Evolutionary conservation across 2,113 vertebrate genomes (phyloP).

Genomic region (Narcine bancroftii): DNA sequence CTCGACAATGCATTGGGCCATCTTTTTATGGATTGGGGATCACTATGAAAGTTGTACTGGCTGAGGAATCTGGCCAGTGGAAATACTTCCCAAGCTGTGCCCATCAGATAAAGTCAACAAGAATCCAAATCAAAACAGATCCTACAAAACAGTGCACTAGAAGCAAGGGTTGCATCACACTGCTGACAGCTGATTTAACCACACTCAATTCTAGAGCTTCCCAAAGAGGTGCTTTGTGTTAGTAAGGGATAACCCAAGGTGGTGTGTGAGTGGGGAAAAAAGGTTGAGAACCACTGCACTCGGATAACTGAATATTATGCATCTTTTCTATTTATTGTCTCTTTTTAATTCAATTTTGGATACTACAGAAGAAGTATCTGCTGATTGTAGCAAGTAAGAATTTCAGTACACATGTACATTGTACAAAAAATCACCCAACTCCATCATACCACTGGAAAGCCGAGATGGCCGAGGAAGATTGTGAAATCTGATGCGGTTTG

Average conservation of each 20-base stretch:
- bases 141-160: not conserved
- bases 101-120: not conserved
- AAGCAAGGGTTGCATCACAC: not conserved
- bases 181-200: not conserved
- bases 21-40: not conserved
- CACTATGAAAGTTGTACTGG: not conserved
- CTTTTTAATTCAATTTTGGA: too few relatives aligned
- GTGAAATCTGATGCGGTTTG: not conserved
- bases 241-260: too few relatives aligned
- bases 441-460: not conserved
- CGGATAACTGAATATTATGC: too few relatives aligned
- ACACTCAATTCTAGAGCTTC: not conserved
- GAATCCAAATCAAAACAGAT: not conserved
- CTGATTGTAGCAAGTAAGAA: too few relatives aligned
- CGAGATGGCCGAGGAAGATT: not conserved
- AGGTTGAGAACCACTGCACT: too few relatives aligned
- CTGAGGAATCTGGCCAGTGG: not conserved
- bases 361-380: too few relatives aligned
- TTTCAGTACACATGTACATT: too few relatives aligned
- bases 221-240: not conserved
- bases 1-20: not conserved
- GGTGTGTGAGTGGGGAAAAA: too few relatives aligned
- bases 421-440: too few relatives aligned
- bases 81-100: not conserved
- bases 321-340: too few relatives aligned